Percentiles rank a stretch among this genome's conserved stretches.
These are phyloP conservation scores for Dipus sagitta DNA, from an alignment of 2,797 vertebrate species.

Conservation along the genomic window DNA sequence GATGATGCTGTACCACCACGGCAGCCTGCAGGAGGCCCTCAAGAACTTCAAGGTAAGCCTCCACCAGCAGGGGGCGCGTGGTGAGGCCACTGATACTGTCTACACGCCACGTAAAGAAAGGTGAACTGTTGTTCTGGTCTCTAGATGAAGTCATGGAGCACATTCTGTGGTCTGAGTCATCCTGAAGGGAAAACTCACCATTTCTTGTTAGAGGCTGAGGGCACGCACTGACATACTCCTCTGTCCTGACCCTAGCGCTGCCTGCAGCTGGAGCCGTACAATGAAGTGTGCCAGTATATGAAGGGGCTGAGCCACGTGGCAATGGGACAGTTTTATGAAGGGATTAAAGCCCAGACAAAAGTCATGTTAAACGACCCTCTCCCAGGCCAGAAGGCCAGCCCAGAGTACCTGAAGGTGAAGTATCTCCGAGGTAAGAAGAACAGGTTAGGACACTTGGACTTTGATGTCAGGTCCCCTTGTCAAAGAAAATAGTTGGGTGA, in stretches of 20 bases:
- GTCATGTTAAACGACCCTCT: conserved; percentile 98
- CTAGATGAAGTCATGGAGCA: neutral
- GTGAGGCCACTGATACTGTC: neutral
- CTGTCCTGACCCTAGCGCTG: conserved; percentile 90
- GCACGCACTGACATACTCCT: neutral
- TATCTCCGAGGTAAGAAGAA: conserved; percentile 94
- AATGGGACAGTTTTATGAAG: conserved; percentile 99
- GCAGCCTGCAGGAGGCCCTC: conserved; percentile 95
- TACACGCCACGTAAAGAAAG: neutral
- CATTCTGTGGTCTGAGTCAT: neutral
- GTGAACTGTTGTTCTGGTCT: neutral
- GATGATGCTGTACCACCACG: conserved; percentile 99
- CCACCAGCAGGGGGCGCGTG: fast-evolving
- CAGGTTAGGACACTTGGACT: fast-evolving
- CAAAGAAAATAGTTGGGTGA: neutral
- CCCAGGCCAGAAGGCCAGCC: conserved; percentile 97
- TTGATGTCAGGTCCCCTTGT: neutral
- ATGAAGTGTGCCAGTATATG: conserved; percentile 99
- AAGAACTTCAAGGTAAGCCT: conserved; percentile 96
- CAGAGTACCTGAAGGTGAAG: conserved; percentile 98
- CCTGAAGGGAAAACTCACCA: neutral
- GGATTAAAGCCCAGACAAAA: conserved; percentile 99
- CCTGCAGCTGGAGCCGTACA: conserved; percentile 96
- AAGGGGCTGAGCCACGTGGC: conserved; percentile 97
- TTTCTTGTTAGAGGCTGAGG: neutral